Conservation (phyloP, 2,797 vertebrate species). For the Cuniculus paca region DNA sequence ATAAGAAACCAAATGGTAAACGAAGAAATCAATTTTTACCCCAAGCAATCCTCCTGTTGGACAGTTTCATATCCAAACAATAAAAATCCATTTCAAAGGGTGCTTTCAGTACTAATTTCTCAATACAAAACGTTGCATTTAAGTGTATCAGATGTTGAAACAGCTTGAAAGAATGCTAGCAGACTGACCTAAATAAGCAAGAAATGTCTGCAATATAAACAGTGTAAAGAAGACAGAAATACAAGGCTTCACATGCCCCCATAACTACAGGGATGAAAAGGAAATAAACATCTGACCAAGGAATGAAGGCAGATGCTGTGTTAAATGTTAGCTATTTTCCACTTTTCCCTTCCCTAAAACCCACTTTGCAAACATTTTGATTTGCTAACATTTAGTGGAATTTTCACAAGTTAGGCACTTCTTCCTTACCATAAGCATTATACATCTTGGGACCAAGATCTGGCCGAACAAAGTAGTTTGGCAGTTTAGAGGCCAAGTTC, state of each 20-base stretch:
- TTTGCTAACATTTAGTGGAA: neutral
- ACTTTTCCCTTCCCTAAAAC: neutral
- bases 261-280: constrained; percentile 16
- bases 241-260: neutral
- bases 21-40: neutral
- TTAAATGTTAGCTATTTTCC: neutral
- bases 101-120: neutral
- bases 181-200: neutral
- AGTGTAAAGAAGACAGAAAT: neutral
- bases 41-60: neutral
- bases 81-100: neutral
- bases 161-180: neutral
- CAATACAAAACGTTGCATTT: neutral
- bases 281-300: neutral
- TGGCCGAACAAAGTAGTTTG: constrained; percentile 90
- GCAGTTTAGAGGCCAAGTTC: constrained; percentile 90
- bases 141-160: neutral
- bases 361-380: neutral
- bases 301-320: neutral
- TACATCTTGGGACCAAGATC: constrained; percentile 92
- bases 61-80: neutral
- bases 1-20: neutral
- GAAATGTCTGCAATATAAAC: neutral
- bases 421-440: constrained; percentile 90
- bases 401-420: neutral